Evolutionary conservation across 37 sponge, comb jelly and placozoan genomes (phyloP).

Genomic region (Halichondria panicea): DNA sequence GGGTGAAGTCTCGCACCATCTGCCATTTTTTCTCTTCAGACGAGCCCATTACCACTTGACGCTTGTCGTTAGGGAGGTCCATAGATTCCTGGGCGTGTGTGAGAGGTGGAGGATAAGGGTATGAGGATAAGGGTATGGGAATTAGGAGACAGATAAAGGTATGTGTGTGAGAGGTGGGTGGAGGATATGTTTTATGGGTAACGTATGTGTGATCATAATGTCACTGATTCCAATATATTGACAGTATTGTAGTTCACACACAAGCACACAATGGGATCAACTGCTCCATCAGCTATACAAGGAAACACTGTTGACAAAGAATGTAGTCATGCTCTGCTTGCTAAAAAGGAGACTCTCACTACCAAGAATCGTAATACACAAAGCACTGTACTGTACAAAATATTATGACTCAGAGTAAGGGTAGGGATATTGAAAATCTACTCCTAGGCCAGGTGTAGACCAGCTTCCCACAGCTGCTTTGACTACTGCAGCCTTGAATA

Average conservation of each 20-base stretch:
- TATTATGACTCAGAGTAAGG: no score
- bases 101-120: conserved; percentile 4
- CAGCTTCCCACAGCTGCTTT: no score
- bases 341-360: no score
- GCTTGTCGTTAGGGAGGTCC: conserved; percentile 73
- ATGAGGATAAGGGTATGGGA: background rate
- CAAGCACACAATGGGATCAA: background rate
- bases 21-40: conserved; percentile 73
- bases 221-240: background rate
- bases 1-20: conserved; percentile 52
- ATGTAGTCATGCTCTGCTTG: no score
- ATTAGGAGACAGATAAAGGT: background rate
- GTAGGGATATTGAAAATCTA: no score
- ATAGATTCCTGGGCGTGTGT: conserved; percentile 52
- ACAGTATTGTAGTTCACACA: background rate
- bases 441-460: no score
- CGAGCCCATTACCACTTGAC: conserved; percentile 17
- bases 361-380: no score
- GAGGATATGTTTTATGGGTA: background rate
- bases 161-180: background rate
- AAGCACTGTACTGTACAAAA: no score
- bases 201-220: background rate
- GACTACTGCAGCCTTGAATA: no score
- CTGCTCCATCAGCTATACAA: no score
- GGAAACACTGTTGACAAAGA: no score